phyloP scores from a whole-genome alignment of 1,140 invertebrate genomes.

The Macrobrachium rosenbergii region DNA sequence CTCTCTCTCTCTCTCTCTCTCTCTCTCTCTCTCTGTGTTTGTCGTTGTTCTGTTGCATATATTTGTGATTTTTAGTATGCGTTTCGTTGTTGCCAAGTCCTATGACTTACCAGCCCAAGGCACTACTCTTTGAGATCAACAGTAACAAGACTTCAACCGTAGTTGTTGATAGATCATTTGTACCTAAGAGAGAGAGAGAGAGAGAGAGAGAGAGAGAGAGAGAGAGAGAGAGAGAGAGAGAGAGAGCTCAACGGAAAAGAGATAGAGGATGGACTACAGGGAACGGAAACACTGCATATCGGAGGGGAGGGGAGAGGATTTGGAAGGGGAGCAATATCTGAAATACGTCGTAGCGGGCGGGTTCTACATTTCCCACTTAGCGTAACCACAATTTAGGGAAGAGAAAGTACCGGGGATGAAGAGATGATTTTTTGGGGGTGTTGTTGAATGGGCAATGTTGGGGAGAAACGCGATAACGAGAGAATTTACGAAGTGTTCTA shows the following conservation, averaged over 20 bases:
- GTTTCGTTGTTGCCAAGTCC: too few relatives aligned
- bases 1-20: constrained; percentile 33
- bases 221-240: not conserved
- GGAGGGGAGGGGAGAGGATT: not conserved
- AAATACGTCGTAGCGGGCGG: too few relatives aligned
- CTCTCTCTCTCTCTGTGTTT: constrained; percentile 25
- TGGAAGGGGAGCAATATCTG: not conserved
- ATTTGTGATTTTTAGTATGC: not conserved
- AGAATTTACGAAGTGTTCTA: too few relatives aligned
- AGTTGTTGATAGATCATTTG: not conserved
- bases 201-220: not conserved
- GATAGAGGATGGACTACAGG: not conserved
- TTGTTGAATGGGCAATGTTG: too few relatives aligned
- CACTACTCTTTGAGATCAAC: too few relatives aligned
- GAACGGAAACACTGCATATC: not conserved
- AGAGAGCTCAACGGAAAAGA: not conserved
- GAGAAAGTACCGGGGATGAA: too few relatives aligned
- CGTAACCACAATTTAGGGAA: too few relatives aligned
- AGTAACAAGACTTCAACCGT: too few relatives aligned
- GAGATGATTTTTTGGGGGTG: too few relatives aligned
- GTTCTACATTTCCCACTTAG: too few relatives aligned
- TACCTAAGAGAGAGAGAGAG: not conserved
- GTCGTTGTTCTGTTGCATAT: not conserved
- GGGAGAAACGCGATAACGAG: too few relatives aligned
- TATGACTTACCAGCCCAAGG: too few relatives aligned